phyloP scores from a whole-genome alignment of 2,888 invertebrate genomes.

The Emmelina monodactyla region DNA sequence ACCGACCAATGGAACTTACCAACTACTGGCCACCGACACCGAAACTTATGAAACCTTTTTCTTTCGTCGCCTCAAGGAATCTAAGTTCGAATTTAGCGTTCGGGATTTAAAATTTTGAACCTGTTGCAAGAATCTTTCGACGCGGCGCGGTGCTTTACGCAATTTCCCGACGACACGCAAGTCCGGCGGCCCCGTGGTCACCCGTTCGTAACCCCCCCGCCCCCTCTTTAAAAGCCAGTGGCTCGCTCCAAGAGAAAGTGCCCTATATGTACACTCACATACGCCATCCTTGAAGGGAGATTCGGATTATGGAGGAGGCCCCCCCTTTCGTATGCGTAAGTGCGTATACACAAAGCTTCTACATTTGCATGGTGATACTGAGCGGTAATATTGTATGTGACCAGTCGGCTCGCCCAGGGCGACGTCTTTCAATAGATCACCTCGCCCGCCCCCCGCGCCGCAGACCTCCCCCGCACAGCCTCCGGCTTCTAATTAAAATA shows the following conservation, averaged over 20 bases:
- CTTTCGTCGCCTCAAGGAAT: too few species aligned
- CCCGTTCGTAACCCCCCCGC: slow-evolving; percentile 55
- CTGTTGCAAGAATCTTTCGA: too few species aligned
- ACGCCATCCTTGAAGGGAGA: slow-evolving; percentile 55
- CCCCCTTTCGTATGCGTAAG: slow-evolving; percentile 58
- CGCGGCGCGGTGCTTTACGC: slow-evolving; percentile 11
- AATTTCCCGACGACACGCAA: slow-evolving; percentile 21
- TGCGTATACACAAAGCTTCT: slow-evolving; percentile 63
- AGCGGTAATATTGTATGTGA: slow-evolving; percentile 65
- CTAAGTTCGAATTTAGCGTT: too few species aligned
- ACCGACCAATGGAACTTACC: too few species aligned
- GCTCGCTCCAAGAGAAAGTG: slow-evolving; percentile 70
- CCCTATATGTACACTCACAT: slow-evolving; percentile 64
- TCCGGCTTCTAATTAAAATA: slow-evolving; percentile 37
- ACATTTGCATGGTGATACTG: slow-evolving; percentile 66
- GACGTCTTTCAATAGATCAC: slow-evolving; percentile 55
- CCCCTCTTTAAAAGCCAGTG: slow-evolving; percentile 67
- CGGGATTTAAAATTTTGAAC: too few species aligned
- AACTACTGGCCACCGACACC: too few species aligned
- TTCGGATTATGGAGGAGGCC: slow-evolving; percentile 57
- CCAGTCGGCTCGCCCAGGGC: slow-evolving; percentile 47
- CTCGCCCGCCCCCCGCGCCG: slow-evolving; percentile 20
- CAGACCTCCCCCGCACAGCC: slow-evolving; percentile 14
- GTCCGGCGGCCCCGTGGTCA: slow-evolving; percentile 61
- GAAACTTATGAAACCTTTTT: too few species aligned